Evolutionary conservation across 2,797 vertebrate species (phyloP).

Genomic region (Dicrostonyx torquatus): DNA sequence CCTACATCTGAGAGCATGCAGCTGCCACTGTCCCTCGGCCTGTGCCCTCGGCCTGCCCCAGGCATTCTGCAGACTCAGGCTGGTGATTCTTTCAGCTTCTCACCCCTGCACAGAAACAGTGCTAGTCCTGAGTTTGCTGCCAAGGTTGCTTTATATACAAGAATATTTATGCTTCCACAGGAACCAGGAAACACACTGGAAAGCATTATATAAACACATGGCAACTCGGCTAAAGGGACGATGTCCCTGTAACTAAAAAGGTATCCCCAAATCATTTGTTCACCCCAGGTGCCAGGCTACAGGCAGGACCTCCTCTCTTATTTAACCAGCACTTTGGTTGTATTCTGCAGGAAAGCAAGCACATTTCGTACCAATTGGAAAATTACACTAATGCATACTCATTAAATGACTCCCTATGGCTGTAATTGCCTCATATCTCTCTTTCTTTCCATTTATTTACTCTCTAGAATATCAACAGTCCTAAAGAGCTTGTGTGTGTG

Average conservation of each 20-base stretch:
- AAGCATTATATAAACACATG: constrained; percentile 34
- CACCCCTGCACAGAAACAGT: neutral
- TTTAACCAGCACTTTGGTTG: constrained; percentile 16
- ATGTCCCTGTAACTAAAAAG: constrained; percentile 53
- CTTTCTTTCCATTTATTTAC: constrained; percentile 61
- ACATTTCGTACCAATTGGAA: constrained; percentile 9
- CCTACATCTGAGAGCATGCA: neutral
- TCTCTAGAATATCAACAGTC: constrained; percentile 61
- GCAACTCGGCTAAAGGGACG: neutral
- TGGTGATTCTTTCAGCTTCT: neutral
- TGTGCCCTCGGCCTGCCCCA: neutral
- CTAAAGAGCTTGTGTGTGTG: neutral
- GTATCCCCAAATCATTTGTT: constrained; percentile 1
- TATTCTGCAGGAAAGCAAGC: constrained; percentile 48
- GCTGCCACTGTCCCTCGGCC: constrained; percentile 32
- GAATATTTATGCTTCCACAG: constrained; percentile 30
- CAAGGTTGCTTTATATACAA: neutral
- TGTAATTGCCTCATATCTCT: constrained; percentile 43
- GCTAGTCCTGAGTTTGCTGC: neutral
- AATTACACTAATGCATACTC: constrained; percentile 58
- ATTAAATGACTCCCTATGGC: constrained; percentile 45
- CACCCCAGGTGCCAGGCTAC: neutral
- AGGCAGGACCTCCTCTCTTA: neutral
- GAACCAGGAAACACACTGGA: neutral
- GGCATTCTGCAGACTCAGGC: neutral